Base-by-base conservation (phyloP, 2,888 invertebrate genomes). In the Drosophila limbata region DNA sequence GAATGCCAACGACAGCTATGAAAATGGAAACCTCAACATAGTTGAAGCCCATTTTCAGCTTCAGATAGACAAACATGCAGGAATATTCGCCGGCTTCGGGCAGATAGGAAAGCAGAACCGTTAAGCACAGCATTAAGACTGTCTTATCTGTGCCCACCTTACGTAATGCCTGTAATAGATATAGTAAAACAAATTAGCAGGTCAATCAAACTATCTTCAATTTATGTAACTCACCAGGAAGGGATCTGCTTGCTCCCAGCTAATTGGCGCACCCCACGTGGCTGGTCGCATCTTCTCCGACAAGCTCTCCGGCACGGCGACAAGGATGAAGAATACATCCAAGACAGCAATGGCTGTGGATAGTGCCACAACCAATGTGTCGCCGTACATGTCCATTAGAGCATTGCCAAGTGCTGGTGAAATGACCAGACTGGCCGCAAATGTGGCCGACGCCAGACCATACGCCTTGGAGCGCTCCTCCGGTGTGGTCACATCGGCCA, bases 41-140 rank as follows among this genome's bases (percentile, higher is more conserved):
- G 84, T 96, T 96, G 93, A 99, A 99, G 81, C 97, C 98, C 96
- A 99, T 98, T 90, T 98, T 98, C 92, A 99, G 94, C 94, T 98
- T 98, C 81, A 99, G 95, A 93, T 99, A 99, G 89, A 99, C 99
- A 94, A 99, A 99, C 94, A 99, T 99, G 94, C 99, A 99, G 67
- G 99, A 99, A 93, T 99, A 99, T 94, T 99, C 98, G 81, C 99
- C 99, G 42, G 97, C 97, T 93, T 99, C 99, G 2, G 99, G 99
- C 85, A 99, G 94, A 93, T 99, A 99, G 21, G 99, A 99, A 65
- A 99, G 94, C 93, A 99, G 98, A 90, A 99, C 99, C 52, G 99
- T 97, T 81, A 98, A 96, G 93, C 99, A 99, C 89, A 99, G 95
- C 95, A 99, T 96, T 89, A 99, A 94, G 90, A 99, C 98, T 77